Base-by-base conservation (phyloP, 1,140 invertebrate species). In the Drosophila busckii region DNA sequence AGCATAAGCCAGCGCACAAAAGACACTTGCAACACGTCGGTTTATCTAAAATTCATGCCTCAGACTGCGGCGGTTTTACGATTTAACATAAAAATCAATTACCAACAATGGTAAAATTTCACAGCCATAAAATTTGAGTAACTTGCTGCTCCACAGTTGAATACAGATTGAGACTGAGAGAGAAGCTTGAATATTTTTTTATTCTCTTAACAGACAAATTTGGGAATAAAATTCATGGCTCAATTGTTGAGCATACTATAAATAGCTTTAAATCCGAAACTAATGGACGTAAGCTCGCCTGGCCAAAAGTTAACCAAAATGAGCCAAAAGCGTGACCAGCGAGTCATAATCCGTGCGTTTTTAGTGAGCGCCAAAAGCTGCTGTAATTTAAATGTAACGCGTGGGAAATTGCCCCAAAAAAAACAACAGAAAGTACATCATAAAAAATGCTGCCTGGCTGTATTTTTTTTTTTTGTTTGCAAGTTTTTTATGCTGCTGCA, bases 81-180 rank as follows among this genome's bases (percentile, higher is more conserved):
- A 80, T 80, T 80, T 68, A 82, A 71, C 73, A 80, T 80, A 80
- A 80, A 80, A 80, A 80, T 80, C 73, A 80, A 80, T 80, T 80
- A 82, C 73, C 73, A 80, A 80, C 73, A 80, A 80, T 80, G 73
- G 58, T 58, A 73, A 73, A 73, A 80, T 80, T 80, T 80, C 68
- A 45, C 73, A 80, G 64, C 35, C 73, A 82, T 80, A 82, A 80
- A 80, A 80, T 76, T 54, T 58, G 59, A 60, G 45, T 52, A 71
- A 71, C 73, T 73, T 73, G 54, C n/a, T n/a, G n/a, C 46, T 54
- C 25, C 26, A 32, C 22, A 29, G 37, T 16, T 25, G 25, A n/a
- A n/a, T n/a, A n/a, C n/a, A n/a, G n/a, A n/a, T n/a, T n/a, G n/a
- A n/a, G n/a, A n/a, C n/a, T n/a, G n/a, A n/a, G n/a, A n/a, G n/a